phyloP scores from a whole-genome alignment of 2,797 vertebrate species.

The Emys orbicularis region DNA sequence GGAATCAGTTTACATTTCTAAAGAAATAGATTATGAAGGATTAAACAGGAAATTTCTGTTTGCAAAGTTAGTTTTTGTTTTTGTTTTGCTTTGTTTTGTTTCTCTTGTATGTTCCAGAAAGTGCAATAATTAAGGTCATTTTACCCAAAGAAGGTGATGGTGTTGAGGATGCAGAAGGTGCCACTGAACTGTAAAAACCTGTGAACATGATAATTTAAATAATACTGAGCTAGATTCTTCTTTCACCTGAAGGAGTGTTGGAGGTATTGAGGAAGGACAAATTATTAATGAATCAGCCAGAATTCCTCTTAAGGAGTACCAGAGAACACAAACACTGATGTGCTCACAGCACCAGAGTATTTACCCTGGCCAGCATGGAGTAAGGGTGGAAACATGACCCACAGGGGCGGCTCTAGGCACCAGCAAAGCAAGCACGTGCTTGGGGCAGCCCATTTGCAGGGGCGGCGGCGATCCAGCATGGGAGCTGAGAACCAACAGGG shows the following conservation, averaged over 20 bases:
- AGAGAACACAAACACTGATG: neutral
- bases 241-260: neutral
- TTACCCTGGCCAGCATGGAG: accelerated
- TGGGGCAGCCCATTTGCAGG: too few relatives aligned
- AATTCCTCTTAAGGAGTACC: neutral
- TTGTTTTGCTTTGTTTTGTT: neutral
- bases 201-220: neutral
- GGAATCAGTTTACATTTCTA: constrained; percentile 62
- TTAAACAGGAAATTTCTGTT: constrained; percentile 33
- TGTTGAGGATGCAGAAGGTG: constrained; percentile 31
- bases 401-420: too few relatives aligned
- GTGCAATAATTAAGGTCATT: neutral
- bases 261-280: constrained; percentile 2
- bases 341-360: neutral
- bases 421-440: too few relatives aligned
- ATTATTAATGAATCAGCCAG: constrained; percentile 23
- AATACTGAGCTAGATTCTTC: neutral
- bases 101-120: constrained; percentile 14
- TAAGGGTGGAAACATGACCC: accelerated
- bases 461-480: too few relatives aligned
- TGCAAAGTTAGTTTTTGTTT: neutral
- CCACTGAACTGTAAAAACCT: accelerated
- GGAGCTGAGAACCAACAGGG: too few relatives aligned
- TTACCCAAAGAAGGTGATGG: constrained; percentile 21
- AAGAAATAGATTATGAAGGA: constrained; percentile 53